Evolutionary conservation across 2,888 invertebrate species (phyloP), one percentile per base, ranked within the genome.

Genomic region (Girardia tigrina): DNA sequence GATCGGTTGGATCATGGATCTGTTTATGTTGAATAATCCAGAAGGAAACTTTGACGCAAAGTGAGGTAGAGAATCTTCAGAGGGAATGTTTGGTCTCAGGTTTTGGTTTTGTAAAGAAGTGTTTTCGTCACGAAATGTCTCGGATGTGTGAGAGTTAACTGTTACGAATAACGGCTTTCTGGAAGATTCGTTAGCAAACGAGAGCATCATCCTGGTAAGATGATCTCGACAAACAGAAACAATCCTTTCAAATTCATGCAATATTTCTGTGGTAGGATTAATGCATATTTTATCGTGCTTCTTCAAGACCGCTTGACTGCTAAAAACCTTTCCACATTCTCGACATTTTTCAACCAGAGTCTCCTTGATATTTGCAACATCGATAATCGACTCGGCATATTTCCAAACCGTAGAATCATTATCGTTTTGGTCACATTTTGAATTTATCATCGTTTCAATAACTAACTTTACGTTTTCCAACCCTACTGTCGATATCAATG

Each of bases 211-310:
- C 23, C 56, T 4, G 23, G 6, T 56, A 2, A 56, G 56, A n/a
- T 56, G 56, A 20, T 56, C 56, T n/a, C 56, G 56, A n/a, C 56
- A 56, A 56, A 56, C 56, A 56, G 56, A 56, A 56, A 56, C 56
- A 20, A 56, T 56, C 23, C 56, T 56, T 16, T 56, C 56, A n/a
- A 56, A 56, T 56, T 56, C 56, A 6, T 8, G 56, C 23, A 56
- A 16, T 12, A 56, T 56, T 56, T 56, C 56, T 20, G 4, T 56
- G 4, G 56, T 56, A 20, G 56, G 56, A 56, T 56, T 56, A 2
- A 56, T 56, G 23, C 56, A 56, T 6, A 56, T 56, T 56, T 56
- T n/a, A 56, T 56, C 56, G 23, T 56, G 56, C n/a, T 56, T 56
- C 23, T 56, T 56, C 4, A 56, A 23, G 6, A 56, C 56, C n/a